A percentile compares a stretch with the other conserved stretches of the same genome.
These are phyloP conservation scores for Xylophagus ater DNA, from an alignment of 2,888 invertebrate species.

Conservation along the genomic window DNA sequence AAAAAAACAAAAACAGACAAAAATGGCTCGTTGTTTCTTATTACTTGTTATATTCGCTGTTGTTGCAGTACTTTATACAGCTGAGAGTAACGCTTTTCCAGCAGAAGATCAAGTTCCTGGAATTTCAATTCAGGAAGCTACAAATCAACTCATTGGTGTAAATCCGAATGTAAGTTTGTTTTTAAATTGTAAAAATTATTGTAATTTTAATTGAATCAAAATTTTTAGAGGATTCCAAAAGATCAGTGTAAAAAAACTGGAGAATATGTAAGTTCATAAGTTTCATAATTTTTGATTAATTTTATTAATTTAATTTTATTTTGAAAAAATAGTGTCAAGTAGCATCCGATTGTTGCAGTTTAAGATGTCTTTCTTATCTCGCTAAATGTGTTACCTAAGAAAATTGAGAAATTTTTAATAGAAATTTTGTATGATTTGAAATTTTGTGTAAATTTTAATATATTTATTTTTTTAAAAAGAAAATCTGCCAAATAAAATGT, in stretches of 20 bases:
- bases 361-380: conserved; percentile 3
- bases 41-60: too few relatives aligned
- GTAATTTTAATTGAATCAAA: too few relatives aligned
- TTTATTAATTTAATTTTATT: not conserved
- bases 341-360: conserved; percentile 5
- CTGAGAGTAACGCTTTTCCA: not conserved
- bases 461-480: too few relatives aligned
- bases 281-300: not conserved
- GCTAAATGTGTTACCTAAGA: conserved; percentile 6
- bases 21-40: too few relatives aligned
- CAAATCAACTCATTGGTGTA: conserved; percentile 7
- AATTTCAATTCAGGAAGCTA: conserved; percentile 8
- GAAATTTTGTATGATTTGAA: conserved; percentile 1
- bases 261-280: conserved; percentile 3
- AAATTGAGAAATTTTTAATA: not conserved
- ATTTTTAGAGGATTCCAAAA: too few relatives aligned
- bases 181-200: too few relatives aligned
- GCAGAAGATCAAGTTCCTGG: not conserved
- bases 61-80: too few relatives aligned
- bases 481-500: too few relatives aligned
- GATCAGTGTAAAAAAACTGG: conserved; percentile 1
- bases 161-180: too few relatives aligned
- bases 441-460: too few relatives aligned
- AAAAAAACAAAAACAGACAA: too few relatives aligned
- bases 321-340: conserved; percentile 1